Evolutionary conservation across 1,140 invertebrate species (phyloP).

Genomic region (Oedothorax gibbosus): DNA sequence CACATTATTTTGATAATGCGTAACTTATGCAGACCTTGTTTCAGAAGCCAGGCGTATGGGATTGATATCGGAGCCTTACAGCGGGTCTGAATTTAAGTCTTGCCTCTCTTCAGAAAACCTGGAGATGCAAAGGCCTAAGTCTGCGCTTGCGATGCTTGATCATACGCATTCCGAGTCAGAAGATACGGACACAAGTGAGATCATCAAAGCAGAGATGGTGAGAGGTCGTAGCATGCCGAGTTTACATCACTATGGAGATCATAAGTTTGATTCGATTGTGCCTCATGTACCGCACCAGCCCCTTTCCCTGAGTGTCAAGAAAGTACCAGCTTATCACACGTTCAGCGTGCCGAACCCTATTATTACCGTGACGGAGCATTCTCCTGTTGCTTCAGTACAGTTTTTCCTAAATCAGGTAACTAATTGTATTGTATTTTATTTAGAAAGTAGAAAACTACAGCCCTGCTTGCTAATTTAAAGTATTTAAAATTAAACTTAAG

Average conservation of each 20-base stretch:
- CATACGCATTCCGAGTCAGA: constrained; percentile 63
- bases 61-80: constrained; percentile 49
- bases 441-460: too few species aligned
- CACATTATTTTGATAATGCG: too few species aligned
- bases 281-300: constrained; percentile 32
- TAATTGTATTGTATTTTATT: not conserved
- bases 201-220: constrained; percentile 71
- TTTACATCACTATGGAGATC: constrained; percentile 68
- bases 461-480: too few species aligned
- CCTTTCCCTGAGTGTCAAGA: constrained; percentile 39
- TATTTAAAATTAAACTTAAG: too few species aligned
- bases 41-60: constrained; percentile 63
- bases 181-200: constrained; percentile 43
- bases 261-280: constrained; percentile 39
- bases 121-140: constrained; percentile 73
- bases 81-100: constrained; percentile 34
- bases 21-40: constrained; percentile 56
- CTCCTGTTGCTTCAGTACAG: constrained; percentile 72
- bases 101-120: constrained; percentile 53
- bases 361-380: constrained; percentile 95
- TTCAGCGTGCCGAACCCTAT: constrained; percentile 81
- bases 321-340: constrained; percentile 57
- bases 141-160: constrained; percentile 74
- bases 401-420: constrained; percentile 65
- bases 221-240: constrained; percentile 97